Percentiles rank a stretch among this genome's conserved stretches.
Conservation (phyloP, 2,113 vertebrate species). For the Cryptotis parvus region DNA sequence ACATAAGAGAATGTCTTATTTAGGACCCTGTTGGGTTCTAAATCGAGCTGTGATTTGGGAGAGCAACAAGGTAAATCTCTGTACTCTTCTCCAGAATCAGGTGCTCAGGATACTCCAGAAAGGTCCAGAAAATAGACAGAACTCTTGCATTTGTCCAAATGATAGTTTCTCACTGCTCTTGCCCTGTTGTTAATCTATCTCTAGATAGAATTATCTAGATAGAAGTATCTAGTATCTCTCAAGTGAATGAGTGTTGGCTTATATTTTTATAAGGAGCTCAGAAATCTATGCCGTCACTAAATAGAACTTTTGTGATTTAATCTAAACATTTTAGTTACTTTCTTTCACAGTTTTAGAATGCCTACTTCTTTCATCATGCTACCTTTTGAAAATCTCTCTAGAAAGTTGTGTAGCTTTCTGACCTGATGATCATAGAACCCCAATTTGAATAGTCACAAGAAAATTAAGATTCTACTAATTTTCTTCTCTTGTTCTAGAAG, state of each 20-base stretch:
- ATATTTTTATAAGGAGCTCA: background rate
- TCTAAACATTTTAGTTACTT: background rate
- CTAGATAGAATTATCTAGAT: no score
- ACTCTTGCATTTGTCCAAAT: no score
- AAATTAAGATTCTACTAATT: background rate
- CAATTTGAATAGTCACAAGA: background rate
- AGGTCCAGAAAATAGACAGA: background rate
- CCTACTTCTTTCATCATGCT: background rate
- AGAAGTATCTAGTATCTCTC: background rate
- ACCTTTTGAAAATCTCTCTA: background rate
- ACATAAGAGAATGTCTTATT: no score
- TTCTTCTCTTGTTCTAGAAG: background rate
- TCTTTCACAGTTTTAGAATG: background rate
- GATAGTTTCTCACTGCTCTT: background rate
- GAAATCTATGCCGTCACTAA: background rate
- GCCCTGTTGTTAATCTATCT: background rate
- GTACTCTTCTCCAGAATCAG: no score
- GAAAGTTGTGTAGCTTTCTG: background rate
- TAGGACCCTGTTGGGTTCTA: no score
- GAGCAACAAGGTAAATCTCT: no score
- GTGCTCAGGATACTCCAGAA: background rate
- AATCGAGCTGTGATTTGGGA: no score
- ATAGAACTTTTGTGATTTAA: background rate
- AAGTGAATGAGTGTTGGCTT: background rate
- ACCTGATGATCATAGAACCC: background rate